Percentiles rank a stretch among this genome's conserved stretches.
Conservation (phyloP, 2,888 invertebrate species). For the Rhingia rostrata region DNA sequence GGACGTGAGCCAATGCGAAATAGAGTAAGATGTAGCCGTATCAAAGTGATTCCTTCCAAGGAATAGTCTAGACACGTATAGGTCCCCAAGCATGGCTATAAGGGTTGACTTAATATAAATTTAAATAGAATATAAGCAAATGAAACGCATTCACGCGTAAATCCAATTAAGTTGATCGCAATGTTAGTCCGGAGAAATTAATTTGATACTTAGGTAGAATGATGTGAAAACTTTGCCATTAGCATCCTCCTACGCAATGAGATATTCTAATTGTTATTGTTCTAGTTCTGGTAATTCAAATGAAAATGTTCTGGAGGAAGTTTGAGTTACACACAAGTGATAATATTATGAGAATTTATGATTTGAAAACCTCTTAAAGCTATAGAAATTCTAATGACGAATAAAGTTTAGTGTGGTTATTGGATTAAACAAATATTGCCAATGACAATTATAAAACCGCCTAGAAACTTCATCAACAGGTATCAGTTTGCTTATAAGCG, state of each 20-base stretch:
- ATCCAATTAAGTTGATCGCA: constrained; percentile 45
- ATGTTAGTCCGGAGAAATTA: constrained; percentile 2
- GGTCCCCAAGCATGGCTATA: constrained; percentile 33
- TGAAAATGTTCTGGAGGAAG: background rate
- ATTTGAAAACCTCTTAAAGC: too few species aligned
- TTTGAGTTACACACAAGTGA: background rate
- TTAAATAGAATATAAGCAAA: constrained; percentile 49
- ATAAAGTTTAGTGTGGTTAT: too few species aligned
- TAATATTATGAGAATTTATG: too few species aligned
- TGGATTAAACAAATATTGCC: too few species aligned
- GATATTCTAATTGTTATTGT: too few species aligned
- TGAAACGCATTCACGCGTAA: constrained; percentile 44
- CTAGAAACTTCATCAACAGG: too few species aligned
- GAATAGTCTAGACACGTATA: constrained; percentile 68
- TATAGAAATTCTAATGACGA: too few species aligned
- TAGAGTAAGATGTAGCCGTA: constrained; percentile 20
- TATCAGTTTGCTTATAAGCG: too few species aligned
- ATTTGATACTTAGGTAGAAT: background rate
- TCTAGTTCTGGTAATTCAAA: background rate
- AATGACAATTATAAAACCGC: too few species aligned
- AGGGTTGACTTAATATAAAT: constrained; percentile 53
- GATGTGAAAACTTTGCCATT: background rate
- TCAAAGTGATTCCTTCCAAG: constrained; percentile 43
- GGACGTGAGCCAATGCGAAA: constrained; percentile 30
- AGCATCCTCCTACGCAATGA: too few species aligned